These are phyloP conservation scores for Apodemia hepburni DNA, from an alignment of 2,888 invertebrate species.

Conservation along the genomic window DNA sequence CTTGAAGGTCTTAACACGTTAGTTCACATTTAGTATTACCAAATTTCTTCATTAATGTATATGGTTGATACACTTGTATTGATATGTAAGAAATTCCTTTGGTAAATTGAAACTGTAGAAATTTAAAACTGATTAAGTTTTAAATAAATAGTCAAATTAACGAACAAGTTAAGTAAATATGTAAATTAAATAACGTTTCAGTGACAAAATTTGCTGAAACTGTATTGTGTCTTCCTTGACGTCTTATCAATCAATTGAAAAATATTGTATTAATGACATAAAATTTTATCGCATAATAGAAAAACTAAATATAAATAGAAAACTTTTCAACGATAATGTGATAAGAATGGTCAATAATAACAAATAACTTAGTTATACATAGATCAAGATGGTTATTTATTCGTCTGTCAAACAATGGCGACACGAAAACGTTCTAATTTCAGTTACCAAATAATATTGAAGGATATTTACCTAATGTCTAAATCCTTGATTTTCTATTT, in stretches of 20 bases:
- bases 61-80: background rate
- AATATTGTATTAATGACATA: constrained; percentile 1
- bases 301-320: constrained; percentile 21
- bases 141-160: background rate
- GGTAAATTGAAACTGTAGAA: background rate
- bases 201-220: constrained; percentile 1
- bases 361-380: constrained; percentile 40
- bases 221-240: background rate
- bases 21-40: background rate
- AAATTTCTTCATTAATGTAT: background rate
- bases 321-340: constrained; percentile 23
- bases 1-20: background rate
- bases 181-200: background rate
- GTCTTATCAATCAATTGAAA: constrained; percentile 1
- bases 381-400: constrained; percentile 43
- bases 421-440: constrained; percentile 56
- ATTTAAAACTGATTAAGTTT: background rate
- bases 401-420: constrained; percentile 75
- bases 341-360: constrained; percentile 42
- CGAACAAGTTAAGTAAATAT: background rate
- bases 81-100: background rate
- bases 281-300: constrained; percentile 22
- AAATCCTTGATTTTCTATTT: constrained; percentile 70
- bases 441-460: constrained; percentile 43
- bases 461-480: constrained; percentile 70